A percentile compares a stretch with the other conserved stretches of the same genome.
phyloP scores from a whole-genome alignment of 2,888 invertebrate genomes.

The Polietes domitor region DNA sequence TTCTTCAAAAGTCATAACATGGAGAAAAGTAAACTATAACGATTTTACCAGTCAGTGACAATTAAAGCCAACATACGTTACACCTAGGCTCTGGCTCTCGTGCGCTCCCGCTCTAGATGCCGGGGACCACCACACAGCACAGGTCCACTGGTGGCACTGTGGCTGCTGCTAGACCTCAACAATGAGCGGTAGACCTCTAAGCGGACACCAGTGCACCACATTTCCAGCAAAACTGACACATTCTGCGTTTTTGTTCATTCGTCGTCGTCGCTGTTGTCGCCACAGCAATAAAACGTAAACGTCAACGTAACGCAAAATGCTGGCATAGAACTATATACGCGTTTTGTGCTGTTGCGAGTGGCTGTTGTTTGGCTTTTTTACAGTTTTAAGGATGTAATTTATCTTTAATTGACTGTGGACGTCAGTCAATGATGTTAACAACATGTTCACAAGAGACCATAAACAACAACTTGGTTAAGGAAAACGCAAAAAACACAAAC shows the following conservation, averaged over 20 bases:
- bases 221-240: constrained; percentile 20
- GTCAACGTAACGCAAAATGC: background rate
- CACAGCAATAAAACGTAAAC: background rate
- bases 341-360: background rate
- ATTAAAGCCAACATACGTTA: constrained; percentile 48
- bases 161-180: background rate
- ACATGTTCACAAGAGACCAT: constrained; percentile 65
- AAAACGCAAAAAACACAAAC: constrained; percentile 14
- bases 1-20: constrained; percentile 13
- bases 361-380: constrained; percentile 42
- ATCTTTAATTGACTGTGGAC: constrained; percentile 66
- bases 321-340: background rate
- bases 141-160: background rate
- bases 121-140: background rate
- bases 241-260: background rate
- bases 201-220: background rate
- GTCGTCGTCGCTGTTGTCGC: background rate
- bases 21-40: constrained; percentile 45
- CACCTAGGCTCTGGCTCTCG: background rate
- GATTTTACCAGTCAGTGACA: constrained; percentile 42
- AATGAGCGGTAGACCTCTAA: constrained; percentile 17
- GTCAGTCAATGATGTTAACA: constrained; percentile 65
- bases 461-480: constrained; percentile 55
- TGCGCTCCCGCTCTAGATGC: background rate
- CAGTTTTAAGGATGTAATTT: constrained; percentile 65